These are phyloP conservation scores for Kradibia gibbosae DNA, from an alignment of 1,140 invertebrate genomes.

Conservation along the genomic window DNA sequence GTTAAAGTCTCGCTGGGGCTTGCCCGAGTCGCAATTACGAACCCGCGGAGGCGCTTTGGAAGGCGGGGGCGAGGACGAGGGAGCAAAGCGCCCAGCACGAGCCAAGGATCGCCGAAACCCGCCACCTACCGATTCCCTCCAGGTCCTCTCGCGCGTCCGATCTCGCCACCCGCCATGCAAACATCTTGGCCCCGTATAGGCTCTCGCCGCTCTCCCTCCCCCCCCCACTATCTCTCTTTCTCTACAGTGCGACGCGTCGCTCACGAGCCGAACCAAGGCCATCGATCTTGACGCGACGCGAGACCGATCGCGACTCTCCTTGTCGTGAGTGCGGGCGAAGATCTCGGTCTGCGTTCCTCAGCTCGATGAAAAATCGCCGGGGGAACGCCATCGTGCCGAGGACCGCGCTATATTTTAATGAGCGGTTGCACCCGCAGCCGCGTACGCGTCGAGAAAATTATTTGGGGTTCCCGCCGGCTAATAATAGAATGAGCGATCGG, in stretches of 20 bases:
- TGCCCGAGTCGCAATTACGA: not conserved
- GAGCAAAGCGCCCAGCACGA: not conserved
- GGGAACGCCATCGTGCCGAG: not conserved
- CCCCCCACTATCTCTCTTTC: not conserved
- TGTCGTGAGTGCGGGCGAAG: not conserved
- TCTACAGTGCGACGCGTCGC: constrained; percentile 65
- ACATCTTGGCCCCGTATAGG: not conserved
- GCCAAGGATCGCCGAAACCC: not conserved
- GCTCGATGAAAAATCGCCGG: constrained; percentile 33
- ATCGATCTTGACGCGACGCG: constrained; percentile 17
- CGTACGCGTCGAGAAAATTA: not conserved
- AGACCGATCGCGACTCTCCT: constrained; percentile 5
- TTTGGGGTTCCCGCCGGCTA: not conserved
- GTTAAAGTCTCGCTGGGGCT: not conserved
- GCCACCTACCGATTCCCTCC: not conserved
- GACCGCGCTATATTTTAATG: not conserved
- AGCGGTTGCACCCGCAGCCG: constrained; percentile 1
- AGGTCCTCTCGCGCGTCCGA: not conserved
- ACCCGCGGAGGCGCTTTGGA: too few species aligned
- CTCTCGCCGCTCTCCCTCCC: not conserved
- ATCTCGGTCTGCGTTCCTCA: constrained; percentile 28
- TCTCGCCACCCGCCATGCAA: constrained; percentile 45
- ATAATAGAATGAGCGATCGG: constrained; percentile 20
- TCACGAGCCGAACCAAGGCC: constrained; percentile 68
- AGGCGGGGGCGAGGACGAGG: not conserved